Evolutionary conservation across 2,797 vertebrate species (phyloP).

Genomic region (Podarcis siculus): DNA sequence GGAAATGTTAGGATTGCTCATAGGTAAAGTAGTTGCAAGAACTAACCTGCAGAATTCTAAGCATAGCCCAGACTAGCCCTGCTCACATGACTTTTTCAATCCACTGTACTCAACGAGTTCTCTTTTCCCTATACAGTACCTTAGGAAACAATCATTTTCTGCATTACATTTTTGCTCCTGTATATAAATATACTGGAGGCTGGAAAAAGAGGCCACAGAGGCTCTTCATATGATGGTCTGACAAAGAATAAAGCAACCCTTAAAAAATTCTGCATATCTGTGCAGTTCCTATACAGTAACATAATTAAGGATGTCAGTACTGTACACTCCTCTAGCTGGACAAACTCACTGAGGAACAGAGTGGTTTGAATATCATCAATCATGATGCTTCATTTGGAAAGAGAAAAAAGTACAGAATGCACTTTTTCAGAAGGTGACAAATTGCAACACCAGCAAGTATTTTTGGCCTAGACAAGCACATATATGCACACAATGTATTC

Average conservation of each 20-base stretch:
- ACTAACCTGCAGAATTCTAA: background rate
- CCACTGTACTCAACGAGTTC: slow-evolving; percentile 28
- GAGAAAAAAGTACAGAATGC: background rate
- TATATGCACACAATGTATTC: background rate
- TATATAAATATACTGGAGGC: background rate
- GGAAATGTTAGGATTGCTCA: background rate
- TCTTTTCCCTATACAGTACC: slow-evolving; percentile 21
- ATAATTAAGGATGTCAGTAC: background rate
- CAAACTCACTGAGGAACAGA: background rate
- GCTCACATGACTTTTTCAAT: slow-evolving; percentile 35
- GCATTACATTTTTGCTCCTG: background rate
- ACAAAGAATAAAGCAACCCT: background rate
- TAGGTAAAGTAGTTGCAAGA: background rate
- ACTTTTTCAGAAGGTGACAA: background rate
- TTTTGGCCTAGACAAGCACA: slow-evolving; percentile 6
- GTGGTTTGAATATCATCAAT: background rate
- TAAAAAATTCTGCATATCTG: background rate
- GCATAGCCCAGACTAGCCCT: slow-evolving; percentile 30
- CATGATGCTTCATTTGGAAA: background rate
- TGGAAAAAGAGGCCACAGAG: background rate
- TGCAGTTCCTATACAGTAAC: background rate
- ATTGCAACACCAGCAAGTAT: background rate
- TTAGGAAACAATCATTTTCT: background rate
- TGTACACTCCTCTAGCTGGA: background rate
- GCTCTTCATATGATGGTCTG: background rate